Evolutionary conservation across 2,888 invertebrate genomes (phyloP).

Genomic region (Athalia cordata): DNA sequence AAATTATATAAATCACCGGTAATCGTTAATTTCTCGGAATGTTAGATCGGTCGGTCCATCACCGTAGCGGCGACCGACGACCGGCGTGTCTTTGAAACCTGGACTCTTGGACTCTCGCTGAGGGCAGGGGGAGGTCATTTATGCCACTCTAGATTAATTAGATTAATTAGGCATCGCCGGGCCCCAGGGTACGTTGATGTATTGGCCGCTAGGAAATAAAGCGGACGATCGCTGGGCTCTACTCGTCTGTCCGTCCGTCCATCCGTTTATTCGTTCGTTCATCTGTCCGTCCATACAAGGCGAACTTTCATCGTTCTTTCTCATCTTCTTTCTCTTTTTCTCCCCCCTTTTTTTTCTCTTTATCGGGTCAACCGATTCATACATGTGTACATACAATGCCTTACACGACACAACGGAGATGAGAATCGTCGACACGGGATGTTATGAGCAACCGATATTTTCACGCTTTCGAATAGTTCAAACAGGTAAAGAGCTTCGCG

Average conservation of each 20-base stretch:
- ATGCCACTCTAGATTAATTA: constrained; percentile 72
- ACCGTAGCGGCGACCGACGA: constrained; percentile 57
- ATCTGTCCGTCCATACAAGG: constrained; percentile 16
- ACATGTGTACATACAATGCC: not conserved
- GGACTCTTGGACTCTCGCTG: constrained; percentile 48
- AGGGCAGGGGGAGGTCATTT: constrained; percentile 69
- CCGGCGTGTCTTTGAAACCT: constrained; percentile 53
- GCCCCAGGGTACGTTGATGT: constrained; percentile 61
- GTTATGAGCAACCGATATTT: not conserved
- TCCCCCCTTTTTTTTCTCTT: constrained; percentile 7
- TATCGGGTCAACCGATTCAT: constrained; percentile 24
- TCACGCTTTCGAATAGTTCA: constrained; percentile 10
- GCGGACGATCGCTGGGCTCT: constrained; percentile 27
- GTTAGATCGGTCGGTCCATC: constrained; percentile 72
- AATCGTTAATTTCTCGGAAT: constrained; percentile 74
- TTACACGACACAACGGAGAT: not conserved
- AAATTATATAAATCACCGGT: constrained; percentile 72
- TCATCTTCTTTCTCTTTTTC: not conserved
- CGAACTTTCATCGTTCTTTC: constrained; percentile 16
- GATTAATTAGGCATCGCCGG: constrained; percentile 73
- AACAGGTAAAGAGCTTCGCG: not conserved
- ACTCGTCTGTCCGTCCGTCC: constrained; percentile 23
- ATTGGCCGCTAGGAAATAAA: constrained; percentile 45
- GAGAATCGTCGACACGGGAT: not conserved
- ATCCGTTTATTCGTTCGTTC: constrained; percentile 16